Base-by-base conservation (phyloP, 1,140 invertebrate species). In the Trichoplusia ni region DNA sequence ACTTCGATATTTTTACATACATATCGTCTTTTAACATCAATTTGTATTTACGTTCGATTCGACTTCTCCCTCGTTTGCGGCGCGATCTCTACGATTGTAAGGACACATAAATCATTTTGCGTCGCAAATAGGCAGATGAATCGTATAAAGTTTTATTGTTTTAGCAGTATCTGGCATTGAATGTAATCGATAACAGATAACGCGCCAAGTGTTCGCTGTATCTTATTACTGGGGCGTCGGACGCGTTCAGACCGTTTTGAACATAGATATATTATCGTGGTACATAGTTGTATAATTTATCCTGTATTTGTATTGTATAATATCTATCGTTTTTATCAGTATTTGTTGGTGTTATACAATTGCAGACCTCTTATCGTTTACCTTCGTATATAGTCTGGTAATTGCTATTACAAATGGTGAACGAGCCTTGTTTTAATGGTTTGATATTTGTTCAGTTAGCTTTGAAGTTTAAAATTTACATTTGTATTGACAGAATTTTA, bases 161-260 rank as follows among this genome's bases (percentile, higher is more conserved):
- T n/a, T n/a, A n/a, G n/a, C n/a, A 37, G 25, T 59, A 63, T 63
- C 59, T 67, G 60, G 61, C 56, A 61, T 61, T 61, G 58, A 40
- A 16, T 29, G 42, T 47, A 67, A 71, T 77, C 64, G 70, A 73
- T 65, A 53, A 62, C 33, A 51, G 79, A 79, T 82, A 77, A 79
- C 66, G 69, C 59, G 71, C 64, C 77, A 79, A 81, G 76, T 79
- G 80, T 77, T 80, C 69, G 35, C 16, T 64, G 79, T 82, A 81
- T 83, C 75, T 81, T 71, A 82, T 86, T 86, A 82, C 79, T 44
- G 76, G 76, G 79, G 81, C 78, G 75, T 79, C 61, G 21, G 49
- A 60, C 60, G 67, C 78, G 75, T 81, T 81, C 71, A 68, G 68
- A 67, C 62, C 77, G 67, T 73, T 75, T 68, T 66, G 63, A 69